These are phyloP conservation scores for Acheta domesticus DNA, from an alignment of 2,888 invertebrate genomes.

Conservation along the genomic window DNA sequence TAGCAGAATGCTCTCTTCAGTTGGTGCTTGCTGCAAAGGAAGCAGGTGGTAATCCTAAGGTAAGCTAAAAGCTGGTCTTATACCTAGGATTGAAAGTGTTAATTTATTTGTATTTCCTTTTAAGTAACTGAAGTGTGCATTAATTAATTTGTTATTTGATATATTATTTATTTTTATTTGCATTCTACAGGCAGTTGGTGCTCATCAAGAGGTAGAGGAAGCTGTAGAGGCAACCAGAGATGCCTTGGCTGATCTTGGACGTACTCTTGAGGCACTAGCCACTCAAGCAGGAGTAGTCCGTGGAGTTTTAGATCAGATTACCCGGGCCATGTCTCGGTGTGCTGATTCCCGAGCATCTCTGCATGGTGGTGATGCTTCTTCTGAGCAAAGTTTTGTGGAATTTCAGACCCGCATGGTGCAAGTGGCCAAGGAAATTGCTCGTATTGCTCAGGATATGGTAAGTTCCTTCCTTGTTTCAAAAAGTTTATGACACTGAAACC, in stretches of 20 bases:
- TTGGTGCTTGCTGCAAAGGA: slow-evolving; percentile 81
- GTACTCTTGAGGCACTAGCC: slow-evolving; percentile 74
- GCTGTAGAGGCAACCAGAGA: slow-evolving; percentile 71
- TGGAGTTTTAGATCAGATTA: slow-evolving; percentile 83
- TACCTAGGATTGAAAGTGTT: neutral
- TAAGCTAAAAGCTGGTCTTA: slow-evolving; percentile 42
- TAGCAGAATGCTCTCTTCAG: slow-evolving; percentile 87
- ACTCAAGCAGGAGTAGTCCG: slow-evolving; percentile 88
- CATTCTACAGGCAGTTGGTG: slow-evolving; percentile 60
- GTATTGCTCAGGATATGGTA: slow-evolving; percentile 90
- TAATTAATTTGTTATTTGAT: too few species aligned
- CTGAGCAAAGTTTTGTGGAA: slow-evolving; percentile 72
- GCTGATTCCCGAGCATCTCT: slow-evolving; percentile 66
- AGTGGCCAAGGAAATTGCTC: slow-evolving; percentile 88
- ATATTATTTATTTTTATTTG: too few species aligned
- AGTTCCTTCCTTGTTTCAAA: slow-evolving; percentile 39
- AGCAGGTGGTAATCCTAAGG: slow-evolving; percentile 89
- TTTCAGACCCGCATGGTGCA: slow-evolving; percentile 97
- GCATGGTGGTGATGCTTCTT: slow-evolving; percentile 62
- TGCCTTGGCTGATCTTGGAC: slow-evolving; percentile 75
- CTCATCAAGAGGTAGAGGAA: slow-evolving; percentile 82
- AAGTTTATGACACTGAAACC: too few species aligned
- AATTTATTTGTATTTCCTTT: neutral
- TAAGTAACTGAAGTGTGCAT: too few species aligned
- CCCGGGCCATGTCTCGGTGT: slow-evolving; percentile 79